phyloP scores from a whole-genome alignment of 2,888 invertebrate species.

The Augochlorella aurata region DNA sequence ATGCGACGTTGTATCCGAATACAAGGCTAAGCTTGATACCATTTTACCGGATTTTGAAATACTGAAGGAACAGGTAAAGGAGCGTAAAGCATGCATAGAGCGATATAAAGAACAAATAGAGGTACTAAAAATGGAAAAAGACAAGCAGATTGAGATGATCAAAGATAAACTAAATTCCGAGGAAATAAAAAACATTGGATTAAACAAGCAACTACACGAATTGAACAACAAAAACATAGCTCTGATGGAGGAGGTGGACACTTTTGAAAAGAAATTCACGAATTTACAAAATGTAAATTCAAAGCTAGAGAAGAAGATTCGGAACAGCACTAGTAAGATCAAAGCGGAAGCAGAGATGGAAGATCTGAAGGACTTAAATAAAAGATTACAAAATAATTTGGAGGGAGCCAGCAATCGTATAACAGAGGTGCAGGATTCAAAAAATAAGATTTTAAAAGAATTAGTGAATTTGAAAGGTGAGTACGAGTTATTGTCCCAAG shows the following conservation, averaged over 20 bases:
- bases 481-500: constrained; percentile 62
- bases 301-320: constrained; percentile 76
- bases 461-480: constrained; percentile 65
- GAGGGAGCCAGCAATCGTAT: constrained; percentile 79
- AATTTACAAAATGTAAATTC: constrained; percentile 81
- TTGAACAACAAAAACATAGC: constrained; percentile 82
- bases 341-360: constrained; percentile 75
- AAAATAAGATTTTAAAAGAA: constrained; percentile 71
- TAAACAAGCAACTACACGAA: constrained; percentile 79
- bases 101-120: constrained; percentile 81
- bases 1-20: constrained; percentile 80
- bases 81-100: constrained; percentile 68
- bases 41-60: constrained; percentile 74
- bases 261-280: constrained; percentile 83
- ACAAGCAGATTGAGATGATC: constrained; percentile 68
- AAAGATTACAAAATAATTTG: constrained; percentile 74
- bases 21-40: constrained; percentile 75
- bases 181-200: constrained; percentile 74
- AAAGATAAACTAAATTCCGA: constrained; percentile 73
- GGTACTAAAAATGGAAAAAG: constrained; percentile 80
- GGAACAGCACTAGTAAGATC: constrained; percentile 83
- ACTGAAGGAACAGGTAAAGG: constrained; percentile 71
- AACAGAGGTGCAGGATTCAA: constrained; percentile 72
- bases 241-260: constrained; percentile 81
- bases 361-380: constrained; percentile 75